These are phyloP conservation scores for Gisinianus flammeolus DNA, from an alignment of 2,888 invertebrate genomes.

Conservation along the genomic window DNA sequence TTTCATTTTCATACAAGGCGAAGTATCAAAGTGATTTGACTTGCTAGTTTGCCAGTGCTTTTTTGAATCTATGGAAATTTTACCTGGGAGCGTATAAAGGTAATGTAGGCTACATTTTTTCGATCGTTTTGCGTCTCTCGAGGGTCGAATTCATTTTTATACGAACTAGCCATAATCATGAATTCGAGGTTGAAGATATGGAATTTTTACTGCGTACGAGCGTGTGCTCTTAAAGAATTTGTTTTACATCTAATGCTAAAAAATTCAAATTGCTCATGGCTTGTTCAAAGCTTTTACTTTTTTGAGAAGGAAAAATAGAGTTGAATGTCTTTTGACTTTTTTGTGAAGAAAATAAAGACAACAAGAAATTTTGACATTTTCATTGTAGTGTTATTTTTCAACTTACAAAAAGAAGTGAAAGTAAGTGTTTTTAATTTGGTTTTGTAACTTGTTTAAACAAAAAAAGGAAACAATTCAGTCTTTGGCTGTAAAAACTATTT, in stretches of 20 bases:
- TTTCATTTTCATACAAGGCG: constrained; percentile 6
- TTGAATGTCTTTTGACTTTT: too few relatives aligned
- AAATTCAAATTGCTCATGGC: not conserved
- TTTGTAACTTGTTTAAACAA: constrained; percentile 1
- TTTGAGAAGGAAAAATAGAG: not conserved
- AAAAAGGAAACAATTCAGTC: not conserved
- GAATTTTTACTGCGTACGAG: not conserved
- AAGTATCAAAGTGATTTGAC: constrained; percentile 25
- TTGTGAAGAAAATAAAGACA: too few relatives aligned
- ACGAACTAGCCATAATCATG: constrained; percentile 8
- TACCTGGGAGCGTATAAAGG: constrained; percentile 24
- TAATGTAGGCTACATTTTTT: constrained; percentile 24
- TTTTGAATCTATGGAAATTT: constrained; percentile 25
- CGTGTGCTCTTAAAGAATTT: too few relatives aligned
- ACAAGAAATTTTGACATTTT: too few relatives aligned
- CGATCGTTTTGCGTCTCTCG: constrained; percentile 19
- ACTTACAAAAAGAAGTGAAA: too few relatives aligned
- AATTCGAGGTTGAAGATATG: not conserved
- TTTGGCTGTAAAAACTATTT: not conserved
- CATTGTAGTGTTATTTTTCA: too few relatives aligned
- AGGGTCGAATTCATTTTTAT: constrained; percentile 33
- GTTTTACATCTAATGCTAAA: not conserved
- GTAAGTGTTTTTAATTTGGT: too few relatives aligned
- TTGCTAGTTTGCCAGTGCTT: constrained; percentile 2
- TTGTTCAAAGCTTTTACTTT: not conserved